A percentile compares a stretch with the other conserved stretches of the same genome.
phyloP scores from a whole-genome alignment of 2,113 vertebrate species.

The Otocyon megalotis region DNA sequence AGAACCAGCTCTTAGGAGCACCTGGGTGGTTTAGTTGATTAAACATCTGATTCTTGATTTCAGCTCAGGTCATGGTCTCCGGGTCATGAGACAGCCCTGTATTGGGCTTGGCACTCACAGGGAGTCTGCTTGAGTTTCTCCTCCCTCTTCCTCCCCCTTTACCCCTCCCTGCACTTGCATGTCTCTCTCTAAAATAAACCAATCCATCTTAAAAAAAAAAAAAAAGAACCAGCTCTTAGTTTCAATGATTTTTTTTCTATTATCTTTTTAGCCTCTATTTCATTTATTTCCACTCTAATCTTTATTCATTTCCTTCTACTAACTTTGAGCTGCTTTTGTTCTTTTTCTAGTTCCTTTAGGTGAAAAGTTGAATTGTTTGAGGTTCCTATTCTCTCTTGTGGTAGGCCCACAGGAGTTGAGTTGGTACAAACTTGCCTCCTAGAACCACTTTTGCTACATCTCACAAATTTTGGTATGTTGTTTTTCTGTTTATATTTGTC shows the following conservation, averaged over 20 bases:
- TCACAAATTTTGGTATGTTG: not conserved
- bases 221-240: not conserved
- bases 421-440: not conserved
- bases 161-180: not conserved
- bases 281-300: not conserved
- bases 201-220: not conserved
- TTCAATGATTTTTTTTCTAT: not conserved
- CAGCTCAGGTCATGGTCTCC: not conserved
- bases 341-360: not conserved
- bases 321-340: not conserved
- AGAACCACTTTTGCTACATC: not conserved
- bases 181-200: not conserved
- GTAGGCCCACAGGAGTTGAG: not conserved
- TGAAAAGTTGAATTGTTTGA: not conserved
- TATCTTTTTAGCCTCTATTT: not conserved
- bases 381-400: not conserved
- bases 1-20: not conserved
- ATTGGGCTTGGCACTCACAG: not conserved
- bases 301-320: not conserved
- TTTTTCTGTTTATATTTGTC: not conserved
- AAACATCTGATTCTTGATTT: not conserved
- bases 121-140: not conserved
- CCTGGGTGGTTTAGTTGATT: not conserved
- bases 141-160: not conserved
- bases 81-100: not conserved